These are phyloP conservation scores for Cyrtorhinus lividipennis DNA, from an alignment of 1,140 invertebrate genomes.

Conservation along the genomic window DNA sequence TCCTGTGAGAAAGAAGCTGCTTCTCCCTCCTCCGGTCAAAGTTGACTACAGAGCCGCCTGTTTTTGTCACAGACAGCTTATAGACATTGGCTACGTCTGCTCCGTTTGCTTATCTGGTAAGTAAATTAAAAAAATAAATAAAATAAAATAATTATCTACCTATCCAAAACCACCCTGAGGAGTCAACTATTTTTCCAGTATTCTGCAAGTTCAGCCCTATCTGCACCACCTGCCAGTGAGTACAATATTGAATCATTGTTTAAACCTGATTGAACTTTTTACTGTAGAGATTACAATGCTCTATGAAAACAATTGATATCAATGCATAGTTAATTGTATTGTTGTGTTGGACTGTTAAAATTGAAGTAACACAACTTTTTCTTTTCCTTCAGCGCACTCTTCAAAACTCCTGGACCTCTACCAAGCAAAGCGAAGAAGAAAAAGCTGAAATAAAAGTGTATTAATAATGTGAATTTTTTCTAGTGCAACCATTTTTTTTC, in stretches of 20 bases:
- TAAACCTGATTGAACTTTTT: not conserved
- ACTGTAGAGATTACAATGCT: not conserved
- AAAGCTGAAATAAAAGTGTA: conserved; percentile 33
- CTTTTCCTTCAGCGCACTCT: conserved; percentile 56
- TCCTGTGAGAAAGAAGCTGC: conserved; percentile 60
- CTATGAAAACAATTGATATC: too few relatives aligned
- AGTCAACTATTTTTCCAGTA: conserved; percentile 48
- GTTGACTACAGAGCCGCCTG: conserved; percentile 94
- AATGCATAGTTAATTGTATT: not conserved
- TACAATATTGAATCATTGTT: conserved; percentile 29
- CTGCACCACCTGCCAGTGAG: conserved; percentile 93
- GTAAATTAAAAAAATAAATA: too few relatives aligned
- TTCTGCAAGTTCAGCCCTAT: conserved; percentile 96
- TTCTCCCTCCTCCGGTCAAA: conserved; percentile 73
- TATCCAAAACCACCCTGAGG: not conserved
- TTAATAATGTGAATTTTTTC: too few relatives aligned
- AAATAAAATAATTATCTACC: too few relatives aligned
- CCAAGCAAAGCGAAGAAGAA: conserved; percentile 60
- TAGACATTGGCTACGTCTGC: conserved; percentile 93
- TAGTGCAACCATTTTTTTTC: too few relatives aligned
- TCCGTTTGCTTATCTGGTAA: conserved; percentile 92
- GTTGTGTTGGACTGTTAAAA: conserved; percentile 18
- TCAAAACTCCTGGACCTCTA: conserved; percentile 58
- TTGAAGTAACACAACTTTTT: too few relatives aligned
- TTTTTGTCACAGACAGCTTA: conserved; percentile 92